Evolutionary conservation across 2,888 invertebrate species (phyloP).

Genomic region (Drosophila limbata): DNA sequence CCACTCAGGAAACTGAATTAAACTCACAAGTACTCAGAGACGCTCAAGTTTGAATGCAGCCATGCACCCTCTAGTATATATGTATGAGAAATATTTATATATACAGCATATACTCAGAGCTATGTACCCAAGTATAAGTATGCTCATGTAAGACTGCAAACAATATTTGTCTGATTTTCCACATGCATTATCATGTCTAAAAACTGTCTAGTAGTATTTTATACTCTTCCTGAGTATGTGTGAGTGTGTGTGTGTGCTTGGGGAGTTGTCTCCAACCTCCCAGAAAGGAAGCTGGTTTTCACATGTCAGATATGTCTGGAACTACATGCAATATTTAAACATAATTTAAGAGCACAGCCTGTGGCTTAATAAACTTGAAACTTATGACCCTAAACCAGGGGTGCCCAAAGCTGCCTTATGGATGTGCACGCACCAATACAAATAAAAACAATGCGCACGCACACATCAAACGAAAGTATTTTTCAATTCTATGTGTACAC

Average conservation of each 20-base stretch:
- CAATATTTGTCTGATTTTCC: slow-evolving; percentile 64
- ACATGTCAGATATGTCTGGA: slow-evolving; percentile 26
- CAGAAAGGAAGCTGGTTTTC: background rate
- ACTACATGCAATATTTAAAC: slow-evolving; percentile 47
- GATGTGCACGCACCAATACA: too few species aligned
- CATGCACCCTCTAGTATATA: too few species aligned
- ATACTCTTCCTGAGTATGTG: slow-evolving; percentile 46
- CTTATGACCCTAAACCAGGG: slow-evolving; percentile 28
- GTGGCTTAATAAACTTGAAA: slow-evolving; percentile 4
- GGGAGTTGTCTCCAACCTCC: slow-evolving; percentile 17
- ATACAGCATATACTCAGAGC: background rate
- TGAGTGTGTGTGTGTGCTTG: slow-evolving; percentile 30
- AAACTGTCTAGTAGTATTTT: slow-evolving; percentile 62
- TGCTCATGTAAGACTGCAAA: background rate
- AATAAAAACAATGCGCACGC: too few species aligned
- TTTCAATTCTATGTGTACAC: too few species aligned
- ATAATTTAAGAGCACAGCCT: slow-evolving; percentile 48
- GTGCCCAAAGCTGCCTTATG: too few species aligned
- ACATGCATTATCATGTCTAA: slow-evolving; percentile 70
- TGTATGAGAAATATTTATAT: background rate
- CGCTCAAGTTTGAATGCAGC: too few species aligned
- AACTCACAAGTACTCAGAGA: too few species aligned
- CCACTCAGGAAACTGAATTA: too few species aligned
- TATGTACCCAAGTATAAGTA: slow-evolving; percentile 2
- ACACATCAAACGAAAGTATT: too few species aligned